These are phyloP conservation scores for Helicoverpa armigera DNA, from an alignment of 1,140 invertebrate genomes.

Conservation along the genomic window DNA sequence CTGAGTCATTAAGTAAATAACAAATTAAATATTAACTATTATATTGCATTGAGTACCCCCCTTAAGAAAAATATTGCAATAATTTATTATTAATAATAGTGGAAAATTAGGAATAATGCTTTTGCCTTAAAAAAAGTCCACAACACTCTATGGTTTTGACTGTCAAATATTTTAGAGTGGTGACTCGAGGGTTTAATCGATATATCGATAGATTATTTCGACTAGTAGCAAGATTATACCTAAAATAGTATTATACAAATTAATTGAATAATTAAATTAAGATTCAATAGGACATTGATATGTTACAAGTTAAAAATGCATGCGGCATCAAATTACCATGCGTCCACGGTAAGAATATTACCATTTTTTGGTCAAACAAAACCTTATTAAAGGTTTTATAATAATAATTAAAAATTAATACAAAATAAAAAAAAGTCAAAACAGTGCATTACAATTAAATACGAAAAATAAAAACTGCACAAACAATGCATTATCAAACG, in stretches of 20 bases:
- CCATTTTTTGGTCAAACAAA: conserved; percentile 41
- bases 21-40: conserved; percentile 24
- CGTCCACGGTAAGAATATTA: conserved; percentile 21
- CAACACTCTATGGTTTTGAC: conserved; percentile 7
- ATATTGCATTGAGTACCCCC: conserved; percentile 43
- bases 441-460: conserved; percentile 25
- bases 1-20: conserved; percentile 30
- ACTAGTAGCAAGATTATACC: conserved; percentile 37
- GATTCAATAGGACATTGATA: conserved; percentile 24
- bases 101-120: not conserved
- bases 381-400: conserved; percentile 15
- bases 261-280: conserved; percentile 23
- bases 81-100: conserved; percentile 11
- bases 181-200: conserved; percentile 27
- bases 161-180: conserved; percentile 31
- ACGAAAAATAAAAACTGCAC: conserved; percentile 29
- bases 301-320: conserved; percentile 41
- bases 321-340: conserved; percentile 44
- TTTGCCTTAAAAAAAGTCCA: not conserved
- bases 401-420: not conserved
- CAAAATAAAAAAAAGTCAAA: conserved; percentile 26
- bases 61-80: conserved; percentile 13
- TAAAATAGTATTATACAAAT: conserved; percentile 13
- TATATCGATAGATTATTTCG: conserved; percentile 33
- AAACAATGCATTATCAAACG: conserved; percentile 45